Evolutionary conservation across 2,888 invertebrate genomes (phyloP).

Genomic region (Latrodectus hesperus): DNA sequence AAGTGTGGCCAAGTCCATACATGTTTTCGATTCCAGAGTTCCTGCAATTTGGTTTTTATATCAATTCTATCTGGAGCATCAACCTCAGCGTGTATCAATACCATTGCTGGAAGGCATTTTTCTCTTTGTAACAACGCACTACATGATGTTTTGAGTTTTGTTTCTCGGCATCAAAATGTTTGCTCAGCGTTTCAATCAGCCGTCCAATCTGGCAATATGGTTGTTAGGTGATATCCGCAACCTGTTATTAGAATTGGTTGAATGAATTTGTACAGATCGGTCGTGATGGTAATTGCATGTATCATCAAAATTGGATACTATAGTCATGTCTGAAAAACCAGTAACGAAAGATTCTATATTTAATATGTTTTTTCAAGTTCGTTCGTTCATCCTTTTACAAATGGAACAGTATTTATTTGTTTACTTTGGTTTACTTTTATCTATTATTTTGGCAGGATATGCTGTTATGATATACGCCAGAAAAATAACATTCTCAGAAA

Average conservation of each 20-base stretch:
- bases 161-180: slow-evolving; percentile 14
- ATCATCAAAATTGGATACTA: background rate
- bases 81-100: background rate
- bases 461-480: too few relatives aligned
- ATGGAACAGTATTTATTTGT: background rate
- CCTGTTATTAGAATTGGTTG: slow-evolving; percentile 30
- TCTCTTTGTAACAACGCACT: background rate
- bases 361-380: background rate
- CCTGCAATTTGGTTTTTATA: background rate
- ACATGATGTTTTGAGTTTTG: slow-evolving; percentile 12
- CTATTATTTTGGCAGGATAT: too few relatives aligned
- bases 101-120: background rate
- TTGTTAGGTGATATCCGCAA: slow-evolving; percentile 25
- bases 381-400: background rate
- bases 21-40: too few relatives aligned
- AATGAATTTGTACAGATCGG: slow-evolving; percentile 13
- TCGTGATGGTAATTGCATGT: background rate
- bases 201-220: background rate
- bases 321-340: background rate
- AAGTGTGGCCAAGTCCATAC: too few relatives aligned
- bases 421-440: background rate
- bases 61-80: background rate
- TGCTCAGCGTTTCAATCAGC: slow-evolving; percentile 8
- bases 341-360: background rate
- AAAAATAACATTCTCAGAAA: too few relatives aligned